Evolutionary conservation across 1,140 invertebrate genomes (phyloP), one percentile per base, ranked within the genome.

Genomic region (Lordiphosa collinella): DNA sequence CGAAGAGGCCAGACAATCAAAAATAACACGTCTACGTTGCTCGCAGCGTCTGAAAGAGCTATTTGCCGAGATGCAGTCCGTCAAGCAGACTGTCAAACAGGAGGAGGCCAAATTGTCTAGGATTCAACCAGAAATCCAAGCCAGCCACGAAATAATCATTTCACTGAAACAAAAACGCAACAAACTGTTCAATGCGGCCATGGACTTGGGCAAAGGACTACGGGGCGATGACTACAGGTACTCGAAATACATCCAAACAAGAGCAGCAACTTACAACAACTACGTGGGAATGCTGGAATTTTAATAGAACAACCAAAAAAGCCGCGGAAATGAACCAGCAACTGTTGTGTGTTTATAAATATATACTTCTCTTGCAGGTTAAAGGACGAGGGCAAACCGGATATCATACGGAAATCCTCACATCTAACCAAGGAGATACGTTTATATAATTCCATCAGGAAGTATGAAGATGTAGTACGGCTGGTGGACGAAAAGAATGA

Each of bases 141-240:
- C 64, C 47, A 84, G 61, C 12, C 74, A 89, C 43, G 68, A 89
- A 54, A 69, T 82, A 5, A 87, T 89, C 12, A 73, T 71, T 43
- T 75, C 74, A 7, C 40, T 88, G 6, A 86, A 86, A 46, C 59
- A 82, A 37, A 85, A 76, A 55, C 75, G 87, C 9, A 63, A 37
- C n/a, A 88, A 84, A 40, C 44, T 88, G 1, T 60, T 59, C 34
- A 53, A 72, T 22, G 76, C 78, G 5, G 84, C 87, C 9, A 54
- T 72, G 63, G 73, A 82, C 18, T 44, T 88, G 47, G 86, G 86
- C 46, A 84, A 67, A 49, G 69, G 63, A 53, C 44, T 88, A 10
- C 59, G 59, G 29, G 86, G 86, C 58, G 48, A 66, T 13, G 71
- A 88, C 59, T 88, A 88, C 74, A 88, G 86, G 86, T 88, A 75